Base-by-base conservation (phyloP, 2,888 invertebrate genomes). In the Plagiodera versicolora region DNA sequence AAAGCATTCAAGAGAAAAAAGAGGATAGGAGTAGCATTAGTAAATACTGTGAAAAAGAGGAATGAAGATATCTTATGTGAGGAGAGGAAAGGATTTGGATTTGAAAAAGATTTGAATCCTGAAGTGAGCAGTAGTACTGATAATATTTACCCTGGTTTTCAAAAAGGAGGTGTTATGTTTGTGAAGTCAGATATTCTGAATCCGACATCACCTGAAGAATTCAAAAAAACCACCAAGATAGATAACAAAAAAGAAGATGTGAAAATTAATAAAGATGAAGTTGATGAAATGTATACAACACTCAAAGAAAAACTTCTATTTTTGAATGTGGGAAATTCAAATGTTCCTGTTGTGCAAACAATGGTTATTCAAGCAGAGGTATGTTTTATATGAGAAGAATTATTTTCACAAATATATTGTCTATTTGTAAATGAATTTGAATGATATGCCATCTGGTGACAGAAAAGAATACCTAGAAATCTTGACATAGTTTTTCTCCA, bases 361-460 rank as follows among this genome's bases (percentile, higher is more conserved):
- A 85, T 87, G 83, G 78, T 83, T 46, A 85, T 87, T 69, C 86
- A 87, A 77, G 79, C 86, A 66, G 84, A 87, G 78, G 87, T 86
- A 72, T 73, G 72, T 70, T 19, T 32, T 32, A 39, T 14, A n/a
- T n/a, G n/a, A n/a, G 1, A 18, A 14, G 46, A 30, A 17, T 45
- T 46, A 46, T 46, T 19, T 30, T 11, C n/a, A n/a, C n/a, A n/a
- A n/a, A n/a, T n/a, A n/a, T n/a, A n/a, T 53, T 19, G 24, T 24
- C 24, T 24, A 24, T 24, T 24, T 24, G 3, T n/a, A n/a, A n/a
- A n/a, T n/a, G n/a, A n/a, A n/a, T n/a, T n/a, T n/a, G n/a, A n/a
- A n/a, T n/a, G n/a, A n/a, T n/a, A n/a, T n/a, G n/a, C n/a, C n/a
- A n/a, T n/a, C n/a, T n/a, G n/a, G n/a, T n/a, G n/a, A n/a, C n/a